Evolutionary conservation across 2,113 vertebrate genomes (phyloP), one percentile per base, ranked within the genome.

Genomic region (Myotis yumanensis): DNA sequence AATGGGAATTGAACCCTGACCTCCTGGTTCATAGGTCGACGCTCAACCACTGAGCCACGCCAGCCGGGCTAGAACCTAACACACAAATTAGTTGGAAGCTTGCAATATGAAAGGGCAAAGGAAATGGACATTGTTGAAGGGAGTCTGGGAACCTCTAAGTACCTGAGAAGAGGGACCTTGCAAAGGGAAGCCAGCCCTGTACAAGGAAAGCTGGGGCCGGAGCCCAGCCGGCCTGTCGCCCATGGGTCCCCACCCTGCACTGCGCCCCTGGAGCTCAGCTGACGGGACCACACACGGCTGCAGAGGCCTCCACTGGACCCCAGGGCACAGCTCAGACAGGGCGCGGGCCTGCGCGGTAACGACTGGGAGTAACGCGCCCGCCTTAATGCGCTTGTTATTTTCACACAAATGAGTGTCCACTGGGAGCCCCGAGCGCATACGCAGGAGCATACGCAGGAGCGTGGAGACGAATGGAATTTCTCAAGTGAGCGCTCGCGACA

Each of bases 351-450:
- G 46, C 46, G 35, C 9, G 22, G 22, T 6, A 1, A 3, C 0
- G 0, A 2, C 30, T 3, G 43, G 11, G 2, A 4, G 37, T 0
- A 4, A 11, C 1, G 35, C 1, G 3, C 14, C 30, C 18, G 2
- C n/a, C 32, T 7, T 4, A 7, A 16, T 0, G 8, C 0, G 0
- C 40, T 2, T 25, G 40, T 28, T 30, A 32, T 10, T 62, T 15
- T 22, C 32, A 37, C 57, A 48, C 11, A 22, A 22, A 11, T 9
- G 7, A 69, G 66, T 4, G 6, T 30, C 32, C 1, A 0, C 1
- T 8, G 4, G 57, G 71, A 28, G 32, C 35, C 7, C 59, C 12
- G 1, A 9, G 9, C 9, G 0, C 18, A 37, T 1, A 46, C 0
- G 22, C 0, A 1, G 37, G 37, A 6, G 0, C 18, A 37, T 1